phyloP scores from a whole-genome alignment of 2,888 invertebrate species.

The Xylota segnis region DNA sequence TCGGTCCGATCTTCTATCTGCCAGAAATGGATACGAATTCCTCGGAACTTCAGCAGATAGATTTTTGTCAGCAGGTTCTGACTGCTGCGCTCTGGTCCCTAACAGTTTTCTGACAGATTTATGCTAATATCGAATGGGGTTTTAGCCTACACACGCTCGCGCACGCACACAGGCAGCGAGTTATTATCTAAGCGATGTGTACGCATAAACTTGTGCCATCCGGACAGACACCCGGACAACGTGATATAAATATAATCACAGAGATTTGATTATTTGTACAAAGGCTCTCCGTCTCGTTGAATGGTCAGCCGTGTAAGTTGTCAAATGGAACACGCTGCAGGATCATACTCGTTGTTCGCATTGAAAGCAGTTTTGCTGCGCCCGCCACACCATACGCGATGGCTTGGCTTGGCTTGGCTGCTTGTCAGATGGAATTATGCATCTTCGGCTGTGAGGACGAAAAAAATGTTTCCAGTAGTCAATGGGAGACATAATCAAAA shows the following conservation, averaged over 20 bases:
- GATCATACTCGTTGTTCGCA: slow-evolving; percentile 74
- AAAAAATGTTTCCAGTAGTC: slow-evolving; percentile 66
- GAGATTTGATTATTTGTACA: slow-evolving; percentile 72
- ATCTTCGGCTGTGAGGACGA: slow-evolving; percentile 36
- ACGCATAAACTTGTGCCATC: slow-evolving; percentile 68
- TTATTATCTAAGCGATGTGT: slow-evolving; percentile 72
- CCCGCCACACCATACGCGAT: too few species aligned
- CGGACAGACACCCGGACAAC: slow-evolving; percentile 60
- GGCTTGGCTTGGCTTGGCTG: slow-evolving; percentile 7
- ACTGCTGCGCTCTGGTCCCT: slow-evolving; percentile 20
- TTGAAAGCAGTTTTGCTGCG: slow-evolving; percentile 59
- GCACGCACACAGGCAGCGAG: slow-evolving; percentile 6
- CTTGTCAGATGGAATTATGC: slow-evolving; percentile 55
- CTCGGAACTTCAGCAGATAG: slow-evolving; percentile 63
- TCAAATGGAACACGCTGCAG: slow-evolving; percentile 77
- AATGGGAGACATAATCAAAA: slow-evolving; percentile 72
- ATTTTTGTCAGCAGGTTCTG: slow-evolving; percentile 73
- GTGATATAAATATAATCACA: slow-evolving; percentile 74
- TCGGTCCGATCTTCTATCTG: slow-evolving; percentile 60
- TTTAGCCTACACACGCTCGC: slow-evolving; percentile 55
- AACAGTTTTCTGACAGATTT: slow-evolving; percentile 76
- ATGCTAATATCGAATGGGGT: slow-evolving; percentile 76
- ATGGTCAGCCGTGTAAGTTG: slow-evolving; percentile 77
- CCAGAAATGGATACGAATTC: slow-evolving; percentile 70
- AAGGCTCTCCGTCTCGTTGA: slow-evolving; percentile 65